Evolutionary conservation across 2,113 vertebrate genomes (phyloP), one percentile per base, ranked within the genome.

Genomic region (Tretioscincus oriximinensis): DNA sequence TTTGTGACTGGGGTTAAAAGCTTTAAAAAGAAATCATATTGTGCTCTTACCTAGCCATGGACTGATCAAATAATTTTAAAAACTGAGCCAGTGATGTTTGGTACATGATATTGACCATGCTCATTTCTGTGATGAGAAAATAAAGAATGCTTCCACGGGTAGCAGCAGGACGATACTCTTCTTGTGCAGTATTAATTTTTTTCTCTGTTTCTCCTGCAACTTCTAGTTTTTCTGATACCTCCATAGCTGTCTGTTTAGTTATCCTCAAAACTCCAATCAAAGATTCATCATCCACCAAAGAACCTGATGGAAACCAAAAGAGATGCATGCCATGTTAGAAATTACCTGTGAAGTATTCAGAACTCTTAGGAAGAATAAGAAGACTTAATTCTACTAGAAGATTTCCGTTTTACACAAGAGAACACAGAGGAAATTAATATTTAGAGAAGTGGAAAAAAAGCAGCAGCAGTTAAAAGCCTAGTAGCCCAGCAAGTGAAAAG

Each of bases 51-150:
- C 70, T 95, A 87, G 91, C 92, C 93, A 96, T 95, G 72, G 95
- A 95, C 77, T 91, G 92, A 87, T 96, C 95, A 84, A 96, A 96
- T 2, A 96, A 64, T 83, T 95, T 96, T 84, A 96, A 79, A 85
- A 96, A 96, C 88, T 96, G 95, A 80, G 94, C 92, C 86, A 96
- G 87, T 2, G 95, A 96, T 68, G 94, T 96, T 69, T 96, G 95
- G 84, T 95, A 96, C 95, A 96, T 96, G 72, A 91, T 93, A 74
- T 95, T 96, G 89, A 96, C 95, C 94, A 96, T 95, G 85, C 93
- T 95, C 95, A 96, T 96, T 87, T 95, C 94, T 1, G 95, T 95
- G 84, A 95, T 93, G 81, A 96, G 95, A 67, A 96, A 96, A 86
- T 96, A 96, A 73, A 96, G 93, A 90, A 95, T 95, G 89, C 95